A percentile compares a stretch with the other conserved stretches of the same genome.
Evolutionary conservation across 1,140 invertebrate genomes (phyloP).

Genomic region (Coptotermes formosanus): DNA sequence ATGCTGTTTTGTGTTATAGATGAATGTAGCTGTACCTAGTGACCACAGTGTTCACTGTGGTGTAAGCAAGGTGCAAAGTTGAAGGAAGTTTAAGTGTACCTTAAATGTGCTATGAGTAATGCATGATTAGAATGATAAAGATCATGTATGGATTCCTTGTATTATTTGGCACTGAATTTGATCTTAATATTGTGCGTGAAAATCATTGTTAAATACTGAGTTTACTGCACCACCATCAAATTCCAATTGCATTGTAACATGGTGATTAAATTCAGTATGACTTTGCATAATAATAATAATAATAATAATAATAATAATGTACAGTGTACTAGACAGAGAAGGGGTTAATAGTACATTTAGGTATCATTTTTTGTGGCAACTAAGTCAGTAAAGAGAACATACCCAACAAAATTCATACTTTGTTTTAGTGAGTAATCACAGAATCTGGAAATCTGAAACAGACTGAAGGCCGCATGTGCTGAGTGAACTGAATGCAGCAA

Average conservation of each 20-base stretch:
- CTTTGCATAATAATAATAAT: background rate
- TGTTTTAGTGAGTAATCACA: background rate
- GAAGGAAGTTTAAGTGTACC: too few species aligned
- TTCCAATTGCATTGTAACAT: background rate
- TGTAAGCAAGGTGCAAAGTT: too few species aligned
- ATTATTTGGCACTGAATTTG: too few species aligned
- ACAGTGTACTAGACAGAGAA: background rate
- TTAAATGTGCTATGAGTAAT: too few species aligned
- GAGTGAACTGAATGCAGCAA: background rate
- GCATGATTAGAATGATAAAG: too few species aligned
- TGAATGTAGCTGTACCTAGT: too few species aligned
- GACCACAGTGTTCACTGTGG: too few species aligned
- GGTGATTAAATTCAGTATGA: background rate
- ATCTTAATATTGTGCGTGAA: too few species aligned
- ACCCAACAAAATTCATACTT: background rate
- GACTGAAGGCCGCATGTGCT: background rate
- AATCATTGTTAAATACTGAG: background rate
- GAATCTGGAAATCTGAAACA: background rate
- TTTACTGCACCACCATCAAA: background rate
- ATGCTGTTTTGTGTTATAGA: too few species aligned
- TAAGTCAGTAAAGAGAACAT: background rate
- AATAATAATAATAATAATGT: too few species aligned
- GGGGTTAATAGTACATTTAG: conserved; percentile 1
- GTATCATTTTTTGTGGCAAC: background rate
- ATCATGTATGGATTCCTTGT: too few species aligned